Conservation (phyloP, 2,888 invertebrate species). For the Eupithecia dodoneata region DNA sequence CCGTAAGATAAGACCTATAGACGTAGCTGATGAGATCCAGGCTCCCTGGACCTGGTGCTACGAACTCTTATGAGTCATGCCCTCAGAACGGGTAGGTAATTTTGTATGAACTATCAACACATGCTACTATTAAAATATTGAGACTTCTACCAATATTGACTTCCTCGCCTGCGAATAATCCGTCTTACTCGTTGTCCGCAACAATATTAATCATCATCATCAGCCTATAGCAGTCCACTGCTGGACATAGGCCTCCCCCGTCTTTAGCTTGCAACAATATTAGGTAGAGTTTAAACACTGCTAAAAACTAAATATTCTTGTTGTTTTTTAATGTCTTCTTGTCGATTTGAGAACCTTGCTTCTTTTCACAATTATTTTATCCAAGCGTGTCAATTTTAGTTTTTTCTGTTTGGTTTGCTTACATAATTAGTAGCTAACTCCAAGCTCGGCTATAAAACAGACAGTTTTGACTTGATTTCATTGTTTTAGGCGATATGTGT, state of each 20-base stretch:
- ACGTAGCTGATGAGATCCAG: slow-evolving; percentile 47
- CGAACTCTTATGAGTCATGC: slow-evolving; percentile 25
- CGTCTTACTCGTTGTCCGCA: neutral
- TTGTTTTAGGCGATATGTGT: too few species aligned
- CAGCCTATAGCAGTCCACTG: too few species aligned
- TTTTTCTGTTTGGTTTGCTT: too few species aligned
- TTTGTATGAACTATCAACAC: neutral
- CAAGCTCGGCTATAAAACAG: too few species aligned
- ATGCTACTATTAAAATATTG: neutral
- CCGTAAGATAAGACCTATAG: slow-evolving; percentile 52
- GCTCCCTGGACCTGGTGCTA: slow-evolving; percentile 38
- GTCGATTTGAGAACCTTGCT: neutral
- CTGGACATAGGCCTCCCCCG: too few species aligned
- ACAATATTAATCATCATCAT: neutral
- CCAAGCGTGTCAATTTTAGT: too few species aligned
- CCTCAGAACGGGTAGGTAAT: neutral
- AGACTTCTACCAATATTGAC: neutral
- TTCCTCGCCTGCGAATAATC: neutral
- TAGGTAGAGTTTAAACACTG: too few species aligned
- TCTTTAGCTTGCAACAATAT: too few species aligned
- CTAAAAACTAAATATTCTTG: neutral
- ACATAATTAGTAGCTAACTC: too few species aligned
- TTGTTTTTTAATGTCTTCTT: neutral
- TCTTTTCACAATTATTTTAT: neutral
- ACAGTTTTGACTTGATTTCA: too few species aligned